Percentiles rank a stretch among this genome's conserved stretches.
These are phyloP conservation scores for Sebastes itinus DNA, from an alignment of 2,797 vertebrate species.

Conservation along the genomic window DNA sequence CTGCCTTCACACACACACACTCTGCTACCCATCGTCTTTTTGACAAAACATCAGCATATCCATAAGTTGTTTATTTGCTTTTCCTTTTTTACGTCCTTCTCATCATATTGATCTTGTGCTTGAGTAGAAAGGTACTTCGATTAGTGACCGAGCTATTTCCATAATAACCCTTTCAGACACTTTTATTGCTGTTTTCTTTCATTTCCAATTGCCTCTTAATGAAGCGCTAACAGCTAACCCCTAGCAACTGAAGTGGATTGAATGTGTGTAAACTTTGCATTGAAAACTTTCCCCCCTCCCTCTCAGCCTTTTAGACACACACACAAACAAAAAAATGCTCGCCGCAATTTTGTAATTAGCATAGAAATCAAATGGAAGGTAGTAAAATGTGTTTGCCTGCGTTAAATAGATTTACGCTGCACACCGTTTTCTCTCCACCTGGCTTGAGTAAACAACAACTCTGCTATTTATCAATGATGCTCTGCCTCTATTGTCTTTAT, in stretches of 20 bases:
- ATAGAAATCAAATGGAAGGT: slow-evolving; percentile 74
- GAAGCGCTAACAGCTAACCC: slow-evolving; percentile 35
- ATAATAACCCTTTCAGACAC: slow-evolving; percentile 29
- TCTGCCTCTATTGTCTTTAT: slow-evolving; percentile 69
- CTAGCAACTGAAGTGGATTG: background rate
- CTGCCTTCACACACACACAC: slow-evolving; percentile 4
- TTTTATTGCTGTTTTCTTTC: slow-evolving; percentile 34
- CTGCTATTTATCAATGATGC: slow-evolving; percentile 69
- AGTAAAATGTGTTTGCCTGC: slow-evolving; percentile 65
- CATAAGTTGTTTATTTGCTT: background rate
- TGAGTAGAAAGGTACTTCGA: background rate
- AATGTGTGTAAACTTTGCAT: slow-evolving; percentile 22
- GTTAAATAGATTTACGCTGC: slow-evolving; percentile 72
- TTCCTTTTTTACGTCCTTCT: background rate
- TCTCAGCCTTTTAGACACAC: slow-evolving; percentile 22
- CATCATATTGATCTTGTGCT: slow-evolving; percentile 31
- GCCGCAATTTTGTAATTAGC: slow-evolving; percentile 69
- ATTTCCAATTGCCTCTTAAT: slow-evolving; percentile 43
- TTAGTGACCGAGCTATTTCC: slow-evolving; percentile 36
- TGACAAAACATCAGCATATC: background rate
- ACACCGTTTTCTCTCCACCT: slow-evolving; percentile 45
- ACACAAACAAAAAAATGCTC: slow-evolving; percentile 36
- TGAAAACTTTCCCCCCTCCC: slow-evolving; percentile 18
- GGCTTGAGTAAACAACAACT: slow-evolving; percentile 67
- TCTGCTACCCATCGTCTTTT: background rate